Evolutionary conservation across 2,113 vertebrate genomes (phyloP), one percentile per base, ranked within the genome.

Genomic region (Ochotona princeps): DNA sequence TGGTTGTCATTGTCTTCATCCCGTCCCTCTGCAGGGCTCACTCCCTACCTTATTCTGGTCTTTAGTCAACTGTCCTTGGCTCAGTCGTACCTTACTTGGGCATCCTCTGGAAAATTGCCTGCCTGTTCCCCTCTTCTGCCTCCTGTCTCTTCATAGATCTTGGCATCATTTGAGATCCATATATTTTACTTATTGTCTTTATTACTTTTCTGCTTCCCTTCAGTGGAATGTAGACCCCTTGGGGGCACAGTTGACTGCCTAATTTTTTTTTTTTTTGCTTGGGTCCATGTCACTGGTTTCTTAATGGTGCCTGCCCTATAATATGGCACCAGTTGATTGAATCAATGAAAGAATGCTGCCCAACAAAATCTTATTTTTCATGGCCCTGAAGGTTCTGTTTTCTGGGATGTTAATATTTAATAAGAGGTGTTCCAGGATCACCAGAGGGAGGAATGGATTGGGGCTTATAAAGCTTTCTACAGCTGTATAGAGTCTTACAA

Each of bases 271-370:
- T 44, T 86, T 91, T 90, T 93, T 84, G 18, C 81, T n/a, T 66
- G n/a, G 18, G 15, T 23, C 15, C 38, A 28, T 84, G 28, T 90
- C 82, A 66, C 35, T 49, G 38, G 57, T 28, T 81, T 38, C 78
- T 87, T 72, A 87, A 83, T 81, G 66, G 8, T 61, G 54, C 67
- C 63, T 90, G n/a, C 54, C 63, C n/a, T 51, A 57, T 92, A 76
- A 74, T 81, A 81, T 89, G 75, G 25, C 66, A 73, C 81, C 35
- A 63, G 12, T 76, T 57, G 38, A 32, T 74, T 75, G 44, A 83
- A 70, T 75, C 84, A 85, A 35, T 63, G 76, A 89, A 89, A 35
- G 54, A n/a, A 75, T 80, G 15, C n/a, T 87, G 92, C 87, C 23
- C 30, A 74, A 26, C 38, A 35, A 87, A 92, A 61, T 66, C 44